Percentiles rank a stretch among this genome's conserved stretches.
Conservation (phyloP, 2,888 invertebrate genomes). For the Lepetodrilus schrolli region DNA sequence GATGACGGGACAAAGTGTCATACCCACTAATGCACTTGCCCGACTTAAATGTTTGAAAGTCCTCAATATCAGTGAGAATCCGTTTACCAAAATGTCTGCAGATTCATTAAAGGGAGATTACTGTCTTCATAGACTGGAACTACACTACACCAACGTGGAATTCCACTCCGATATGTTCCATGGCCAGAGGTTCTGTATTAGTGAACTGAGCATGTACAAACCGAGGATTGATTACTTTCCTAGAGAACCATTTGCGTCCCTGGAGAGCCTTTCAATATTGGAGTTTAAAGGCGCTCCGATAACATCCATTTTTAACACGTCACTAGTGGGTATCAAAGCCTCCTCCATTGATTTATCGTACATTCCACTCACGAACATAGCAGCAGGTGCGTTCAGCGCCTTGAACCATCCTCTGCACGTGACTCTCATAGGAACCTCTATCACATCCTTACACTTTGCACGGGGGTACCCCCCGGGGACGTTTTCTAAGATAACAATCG, state of each 20-base stretch:
- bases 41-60: neutral
- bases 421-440: neutral
- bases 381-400: neutral
- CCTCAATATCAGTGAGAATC: conserved; percentile 14
- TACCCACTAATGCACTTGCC: neutral
- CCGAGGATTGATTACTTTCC: neutral
- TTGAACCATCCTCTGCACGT: neutral
- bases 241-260: neutral
- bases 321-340: neutral
- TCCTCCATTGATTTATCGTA: neutral
- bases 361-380: neutral
- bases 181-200: neutral
- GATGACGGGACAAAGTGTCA: neutral
- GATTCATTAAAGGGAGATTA: conserved; percentile 3
- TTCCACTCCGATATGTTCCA: conserved; percentile 5
- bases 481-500: neutral
- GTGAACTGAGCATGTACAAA: conserved; percentile 4
- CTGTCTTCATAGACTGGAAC: neutral
- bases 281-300: neutral
- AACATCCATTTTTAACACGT: neutral
- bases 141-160: neutral
- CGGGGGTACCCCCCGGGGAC: neutral
- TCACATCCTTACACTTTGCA: conserved; percentile 6
- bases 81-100: neutral
- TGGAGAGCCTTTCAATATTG: neutral